Conservation (phyloP, 2,888 invertebrate species). For the Stomorhina lunata region DNA sequence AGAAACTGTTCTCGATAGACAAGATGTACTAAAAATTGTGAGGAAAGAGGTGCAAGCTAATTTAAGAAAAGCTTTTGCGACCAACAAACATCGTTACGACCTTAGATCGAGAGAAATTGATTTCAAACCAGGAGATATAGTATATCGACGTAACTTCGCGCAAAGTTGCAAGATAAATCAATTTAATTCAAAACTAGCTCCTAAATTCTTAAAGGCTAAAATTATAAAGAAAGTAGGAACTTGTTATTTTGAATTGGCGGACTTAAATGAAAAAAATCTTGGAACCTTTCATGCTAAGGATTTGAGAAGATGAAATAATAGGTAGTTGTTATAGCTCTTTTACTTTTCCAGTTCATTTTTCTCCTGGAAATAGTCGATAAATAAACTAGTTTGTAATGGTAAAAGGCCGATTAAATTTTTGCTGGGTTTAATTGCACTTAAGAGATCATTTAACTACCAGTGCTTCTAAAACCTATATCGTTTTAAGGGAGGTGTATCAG, state of each 20-base stretch:
- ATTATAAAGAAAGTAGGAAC: not conserved
- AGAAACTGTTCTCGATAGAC: not conserved
- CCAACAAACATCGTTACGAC: not conserved
- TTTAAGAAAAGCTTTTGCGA: not conserved
- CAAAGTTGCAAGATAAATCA: constrained; percentile 20
- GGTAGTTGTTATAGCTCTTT: too few species aligned
- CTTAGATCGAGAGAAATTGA: not conserved
- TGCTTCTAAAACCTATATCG: too few species aligned
- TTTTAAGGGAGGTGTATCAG: too few species aligned
- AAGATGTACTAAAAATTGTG: not conserved
- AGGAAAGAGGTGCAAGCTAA: not conserved
- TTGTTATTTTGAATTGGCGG: constrained; percentile 1
- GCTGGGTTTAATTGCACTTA: too few species aligned
- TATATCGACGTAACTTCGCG: constrained; percentile 33
- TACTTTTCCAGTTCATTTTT: too few species aligned
- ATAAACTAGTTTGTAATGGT: too few species aligned
- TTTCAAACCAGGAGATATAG: not conserved
- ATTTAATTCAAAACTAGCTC: constrained; percentile 33
- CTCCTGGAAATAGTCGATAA: too few species aligned
- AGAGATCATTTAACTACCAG: too few species aligned
- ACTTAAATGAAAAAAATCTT: not conserved
- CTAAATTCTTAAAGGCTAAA: constrained; percentile 23
- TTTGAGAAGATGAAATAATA: not conserved
- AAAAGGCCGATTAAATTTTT: too few species aligned
- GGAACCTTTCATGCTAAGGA: not conserved